These are phyloP conservation scores for Turritopsis dohrnii DNA, from an alignment of 30 jellyfish, hydroid and myxozoan species.

Conservation along the genomic window DNA sequence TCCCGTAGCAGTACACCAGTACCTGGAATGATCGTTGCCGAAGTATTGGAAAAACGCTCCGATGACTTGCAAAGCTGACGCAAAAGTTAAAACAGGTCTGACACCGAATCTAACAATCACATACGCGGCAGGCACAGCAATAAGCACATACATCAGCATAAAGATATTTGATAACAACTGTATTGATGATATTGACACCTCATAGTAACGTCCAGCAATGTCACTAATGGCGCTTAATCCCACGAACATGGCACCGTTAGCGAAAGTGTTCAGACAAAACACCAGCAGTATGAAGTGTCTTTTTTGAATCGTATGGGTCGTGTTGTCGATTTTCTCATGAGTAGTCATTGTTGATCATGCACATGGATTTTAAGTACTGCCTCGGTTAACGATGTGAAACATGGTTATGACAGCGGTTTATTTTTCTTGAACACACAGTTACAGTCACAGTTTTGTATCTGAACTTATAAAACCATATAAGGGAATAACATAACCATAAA, in stretches of 20 bases:
- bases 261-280: constrained; percentile 31
- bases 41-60: constrained; percentile 40
- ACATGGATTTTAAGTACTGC: no score
- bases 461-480: no score
- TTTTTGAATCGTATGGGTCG: not conserved
- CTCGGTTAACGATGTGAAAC: no score
- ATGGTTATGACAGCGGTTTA: no score
- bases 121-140: constrained; percentile 55
- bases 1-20: constrained; percentile 34
- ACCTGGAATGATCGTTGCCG: constrained; percentile 42
- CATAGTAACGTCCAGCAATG: constrained; percentile 46
- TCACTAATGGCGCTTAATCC: constrained; percentile 56
- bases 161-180: constrained; percentile 55
- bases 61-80: constrained; percentile 41
- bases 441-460: no score
- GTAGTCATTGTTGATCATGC: no score
- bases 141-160: constrained; percentile 40
- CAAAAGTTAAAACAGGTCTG: constrained; percentile 38
- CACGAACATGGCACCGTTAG: constrained; percentile 50
- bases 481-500: no score
- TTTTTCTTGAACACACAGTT: no score
- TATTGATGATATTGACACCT: constrained; percentile 37
- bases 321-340: no score
- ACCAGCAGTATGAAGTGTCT: constrained; percentile 55
- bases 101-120: constrained; percentile 47